These are phyloP conservation scores for Anguilla japonica DNA, from an alignment of 2,113 vertebrate genomes.

Conservation along the genomic window DNA sequence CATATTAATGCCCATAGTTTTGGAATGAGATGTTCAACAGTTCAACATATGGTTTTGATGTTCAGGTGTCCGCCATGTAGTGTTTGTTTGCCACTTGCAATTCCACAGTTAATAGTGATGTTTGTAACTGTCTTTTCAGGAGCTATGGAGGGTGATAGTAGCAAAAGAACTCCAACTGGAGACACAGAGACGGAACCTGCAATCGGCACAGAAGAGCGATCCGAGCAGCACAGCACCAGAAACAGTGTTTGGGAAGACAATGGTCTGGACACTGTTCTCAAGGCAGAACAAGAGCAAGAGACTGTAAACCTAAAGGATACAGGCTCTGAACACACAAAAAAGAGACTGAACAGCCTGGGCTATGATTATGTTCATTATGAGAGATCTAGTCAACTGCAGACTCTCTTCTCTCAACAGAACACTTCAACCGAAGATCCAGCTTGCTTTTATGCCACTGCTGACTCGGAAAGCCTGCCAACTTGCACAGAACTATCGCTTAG, in stretches of 20 bases:
- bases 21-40: no score
- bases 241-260: constrained; percentile 4
- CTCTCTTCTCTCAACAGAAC: not conserved
- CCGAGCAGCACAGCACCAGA: constrained; percentile 5
- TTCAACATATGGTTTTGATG: no score
- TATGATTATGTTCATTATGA: constrained; percentile 2
- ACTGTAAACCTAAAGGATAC: not conserved
- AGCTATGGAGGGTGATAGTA: not conserved
- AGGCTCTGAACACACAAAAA: not conserved
- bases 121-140: not conserved
- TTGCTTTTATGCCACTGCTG: not conserved
- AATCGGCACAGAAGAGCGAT: not conserved
- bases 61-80: no score
- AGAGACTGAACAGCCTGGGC: not conserved
- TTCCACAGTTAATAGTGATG: not conserved
- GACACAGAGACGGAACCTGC: not conserved
- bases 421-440: not conserved
- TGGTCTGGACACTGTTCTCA: constrained; percentile 1
- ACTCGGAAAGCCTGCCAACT: not conserved
- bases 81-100: not conserved
- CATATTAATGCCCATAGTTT: no score
- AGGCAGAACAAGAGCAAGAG: constrained; percentile 18
- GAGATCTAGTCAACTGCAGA: constrained; percentile 5
- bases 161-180: not conserved
- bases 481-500: not conserved